These are phyloP conservation scores for Charanyca ferruginea DNA, from an alignment of 2,888 invertebrate genomes.

Conservation along the genomic window DNA sequence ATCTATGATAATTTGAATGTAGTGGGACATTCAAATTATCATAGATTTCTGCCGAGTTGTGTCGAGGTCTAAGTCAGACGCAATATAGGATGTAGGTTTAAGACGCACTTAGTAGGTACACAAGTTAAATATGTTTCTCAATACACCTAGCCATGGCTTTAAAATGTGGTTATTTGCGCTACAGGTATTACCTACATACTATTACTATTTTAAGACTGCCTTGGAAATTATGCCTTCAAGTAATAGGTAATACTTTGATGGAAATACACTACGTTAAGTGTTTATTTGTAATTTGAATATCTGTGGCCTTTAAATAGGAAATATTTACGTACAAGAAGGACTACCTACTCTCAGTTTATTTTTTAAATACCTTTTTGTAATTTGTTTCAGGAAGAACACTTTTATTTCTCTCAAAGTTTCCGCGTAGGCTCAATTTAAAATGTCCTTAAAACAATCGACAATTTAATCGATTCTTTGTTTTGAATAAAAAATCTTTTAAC, in stretches of 20 bases:
- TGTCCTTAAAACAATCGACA: background rate
- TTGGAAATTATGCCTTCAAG: conserved; percentile 49
- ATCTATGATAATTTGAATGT: background rate
- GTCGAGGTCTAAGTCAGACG: background rate
- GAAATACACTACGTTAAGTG: conserved; percentile 27
- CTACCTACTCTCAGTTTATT: background rate
- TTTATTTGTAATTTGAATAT: conserved; percentile 43
- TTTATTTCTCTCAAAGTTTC: conserved; percentile 18
- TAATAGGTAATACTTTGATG: conserved; percentile 44
- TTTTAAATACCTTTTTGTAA: background rate
- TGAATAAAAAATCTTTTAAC: background rate
- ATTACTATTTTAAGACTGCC: conserved; percentile 52
- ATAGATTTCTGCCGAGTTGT: background rate
- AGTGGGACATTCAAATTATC: background rate
- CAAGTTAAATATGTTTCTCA: conserved; percentile 39
- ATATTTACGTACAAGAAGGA: background rate
- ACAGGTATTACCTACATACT: conserved; percentile 29
- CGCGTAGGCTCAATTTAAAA: conserved; percentile 8
- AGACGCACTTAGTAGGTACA: conserved; percentile 12
- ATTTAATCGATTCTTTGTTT: conserved; percentile 13
- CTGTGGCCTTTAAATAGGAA: background rate
- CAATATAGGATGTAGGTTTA: conserved; percentile 4
- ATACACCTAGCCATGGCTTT: conserved; percentile 39
- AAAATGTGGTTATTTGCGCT: conserved; percentile 43
- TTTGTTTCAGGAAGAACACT: conserved; percentile 24